phyloP scores from a whole-genome alignment of 2,797 vertebrate genomes.

The Poecilia velifera region DNA sequence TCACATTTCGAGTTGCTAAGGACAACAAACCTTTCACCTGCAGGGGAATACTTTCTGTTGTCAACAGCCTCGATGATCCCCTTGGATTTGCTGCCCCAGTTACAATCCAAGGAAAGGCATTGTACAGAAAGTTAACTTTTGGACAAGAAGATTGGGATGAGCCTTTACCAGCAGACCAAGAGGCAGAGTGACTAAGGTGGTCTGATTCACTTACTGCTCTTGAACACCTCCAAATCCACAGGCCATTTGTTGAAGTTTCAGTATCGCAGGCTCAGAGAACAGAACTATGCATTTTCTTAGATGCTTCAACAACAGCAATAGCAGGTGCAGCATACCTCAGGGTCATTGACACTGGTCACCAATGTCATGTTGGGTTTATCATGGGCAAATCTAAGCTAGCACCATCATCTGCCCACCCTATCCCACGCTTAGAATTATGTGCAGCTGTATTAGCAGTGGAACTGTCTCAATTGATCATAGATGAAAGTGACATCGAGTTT shows the following conservation, averaged over 20 bases:
- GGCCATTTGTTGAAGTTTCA: background rate
- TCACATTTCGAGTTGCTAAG: background rate
- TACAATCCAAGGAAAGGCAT: background rate
- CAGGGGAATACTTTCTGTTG: background rate
- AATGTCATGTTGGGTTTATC: too few relatives aligned
- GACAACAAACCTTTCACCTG: background rate
- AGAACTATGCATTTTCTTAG: background rate
- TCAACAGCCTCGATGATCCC: background rate
- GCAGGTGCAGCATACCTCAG: background rate
- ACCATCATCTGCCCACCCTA: too few relatives aligned
- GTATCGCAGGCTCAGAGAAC: background rate
- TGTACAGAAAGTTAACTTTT: background rate
- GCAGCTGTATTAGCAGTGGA: too few relatives aligned
- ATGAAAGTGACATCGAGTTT: too few relatives aligned
- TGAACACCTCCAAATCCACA: background rate
- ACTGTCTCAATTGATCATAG: too few relatives aligned
- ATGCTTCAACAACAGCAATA: background rate
- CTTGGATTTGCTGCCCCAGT: background rate
- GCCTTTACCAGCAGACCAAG: background rate
- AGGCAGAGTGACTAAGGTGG: background rate
- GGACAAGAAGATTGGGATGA: background rate
- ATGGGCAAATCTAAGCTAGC: too few relatives aligned
- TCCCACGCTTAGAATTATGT: too few relatives aligned
- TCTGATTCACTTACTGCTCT: background rate
- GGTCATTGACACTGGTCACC: too few relatives aligned